Base-by-base conservation (phyloP, 2,113 vertebrate genomes). In the Bubalus kerabau region DNA sequence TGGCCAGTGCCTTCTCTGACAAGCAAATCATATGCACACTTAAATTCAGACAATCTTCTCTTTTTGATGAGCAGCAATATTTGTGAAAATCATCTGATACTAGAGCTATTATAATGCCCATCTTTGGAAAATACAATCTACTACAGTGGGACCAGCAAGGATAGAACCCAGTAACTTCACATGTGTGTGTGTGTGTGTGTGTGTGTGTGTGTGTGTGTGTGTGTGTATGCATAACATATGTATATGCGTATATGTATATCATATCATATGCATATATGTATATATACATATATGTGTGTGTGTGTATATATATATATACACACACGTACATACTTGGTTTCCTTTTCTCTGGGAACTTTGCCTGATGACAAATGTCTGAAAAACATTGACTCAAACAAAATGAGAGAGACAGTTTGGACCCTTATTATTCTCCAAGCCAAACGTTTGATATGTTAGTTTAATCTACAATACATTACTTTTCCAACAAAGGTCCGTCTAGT, bases 181-280 rank as follows among this genome's bases (percentile, higher is more conserved):
- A 19, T 10, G 30, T 24, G 23, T 9, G 52, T 54, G 52, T 54
- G 52, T 54, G 6, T 21, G 0, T 36, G 36, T 36, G 36, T 36
- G 36, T 24, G 0, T 24, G 0, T 24, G 4, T 24, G 52, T 54
- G 6, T 21, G 0, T 36, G 36, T 36, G 36, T 36, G 36, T 24
- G 0, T 24, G 0, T 24, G 4, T 24, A 24, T 10, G 40, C 40
- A 40, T 40, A 40, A 40, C 40, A 24, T 24, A 8, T 11, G 21
- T 36, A n/a, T 2, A 74, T 21, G 26, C 13, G n/a, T 2, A 74
- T 21, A n/a, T 14, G n/a, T 5, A 92, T 15, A 64, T 30, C 40
- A 67, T 48, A 52, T 16, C 48, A 52, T 52, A 52, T 16, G 15
- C 50, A 52, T 15, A 16, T 5, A 52, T 5, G 1, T 52, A 52